Evolutionary conservation across 2,888 invertebrate genomes (phyloP), one percentile per base, ranked within the genome.

Genomic region (Drosophila borborema): DNA sequence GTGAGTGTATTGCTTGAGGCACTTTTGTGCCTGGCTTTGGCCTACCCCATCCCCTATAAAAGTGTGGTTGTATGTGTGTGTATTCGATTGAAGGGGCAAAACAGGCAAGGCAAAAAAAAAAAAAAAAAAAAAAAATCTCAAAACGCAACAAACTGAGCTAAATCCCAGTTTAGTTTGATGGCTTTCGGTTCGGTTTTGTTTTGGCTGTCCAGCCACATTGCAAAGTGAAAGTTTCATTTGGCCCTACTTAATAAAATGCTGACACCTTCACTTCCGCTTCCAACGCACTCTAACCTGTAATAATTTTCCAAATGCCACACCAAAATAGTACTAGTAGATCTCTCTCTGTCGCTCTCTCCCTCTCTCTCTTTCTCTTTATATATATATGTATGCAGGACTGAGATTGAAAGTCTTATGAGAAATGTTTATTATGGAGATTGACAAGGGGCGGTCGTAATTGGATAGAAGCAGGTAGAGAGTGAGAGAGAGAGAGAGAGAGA

Each of bases 81-180:
- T 77, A 67, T 84, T 70, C 59, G 72, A 74, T 80, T 86, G 82
- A 87, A 86, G 70, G 80, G 73, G 67, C 84, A 72, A 72, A 34
- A 56, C 53, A 55, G 61, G 41, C 46, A 67, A 18, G 18, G 0
- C 31, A 31, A 82, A 87, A 46, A 46, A 23, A 34, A 41, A 49
- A 31, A 82, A 87, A 46, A 46, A 23, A 34, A 41, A 45, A 1
- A 18, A 49, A 31, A 82, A 87, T 80, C 90, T 85, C 76, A 89
- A 87, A 86, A 84, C 80, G 73, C 80, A 87, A 77, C 84, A 81
- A 89, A 86, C 74, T 80, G 77, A 89, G 67, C 81, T 71, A 82
- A 89, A 87, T 85, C 86, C 90, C 72, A 75, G 80, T 81, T 75
- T 83, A 87, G 82, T 77, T 79, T 72, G 66, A 75, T 72, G 58